phyloP scores from a whole-genome alignment of 2,888 invertebrate species.

The Neuroscelio doddi region DNA sequence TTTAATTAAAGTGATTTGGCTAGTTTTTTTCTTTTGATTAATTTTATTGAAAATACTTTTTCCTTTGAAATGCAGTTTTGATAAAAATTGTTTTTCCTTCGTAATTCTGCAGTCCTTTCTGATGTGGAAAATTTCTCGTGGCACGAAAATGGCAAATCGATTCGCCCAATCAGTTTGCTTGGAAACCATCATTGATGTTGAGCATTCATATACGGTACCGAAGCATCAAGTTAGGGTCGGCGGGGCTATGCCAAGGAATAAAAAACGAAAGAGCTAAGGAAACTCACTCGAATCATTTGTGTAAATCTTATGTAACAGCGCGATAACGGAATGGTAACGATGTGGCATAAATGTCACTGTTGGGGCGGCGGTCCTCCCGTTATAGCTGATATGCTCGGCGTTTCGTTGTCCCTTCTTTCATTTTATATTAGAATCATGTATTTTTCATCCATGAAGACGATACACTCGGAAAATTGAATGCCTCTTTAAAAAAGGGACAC shows the following conservation, averaged over 20 bases:
- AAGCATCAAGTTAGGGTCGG: slow-evolving; percentile 10
- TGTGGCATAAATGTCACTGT: slow-evolving; percentile 45
- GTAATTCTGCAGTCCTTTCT: too few species aligned
- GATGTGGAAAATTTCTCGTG: too few species aligned
- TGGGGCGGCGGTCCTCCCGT: slow-evolving; percentile 39
- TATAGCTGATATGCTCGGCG: slow-evolving; percentile 38
- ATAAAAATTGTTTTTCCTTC: slow-evolving; percentile 2
- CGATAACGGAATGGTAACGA: slow-evolving; percentile 48
- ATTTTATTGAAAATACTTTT: too few species aligned
- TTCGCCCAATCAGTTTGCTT: slow-evolving; percentile 32
- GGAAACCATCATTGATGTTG: slow-evolving; percentile 11
- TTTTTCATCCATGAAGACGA: slow-evolving; percentile 42
- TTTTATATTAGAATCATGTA: slow-evolving; percentile 44
- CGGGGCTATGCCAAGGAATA: slow-evolving; percentile 21
- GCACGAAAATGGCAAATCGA: slow-evolving; percentile 33
- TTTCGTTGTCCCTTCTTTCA: slow-evolving; percentile 41
- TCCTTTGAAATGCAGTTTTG: background rate
- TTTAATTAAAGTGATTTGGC: too few species aligned
- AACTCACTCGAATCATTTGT: slow-evolving; percentile 42
- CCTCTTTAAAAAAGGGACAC: slow-evolving; percentile 32
- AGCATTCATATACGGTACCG: slow-evolving; percentile 9
- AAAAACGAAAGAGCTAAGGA: slow-evolving; percentile 36
- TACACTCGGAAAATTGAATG: slow-evolving; percentile 47
- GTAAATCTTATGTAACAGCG: slow-evolving; percentile 47
- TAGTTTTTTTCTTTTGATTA: too few species aligned